Percentiles rank a stretch among this genome's conserved stretches.
Conservation (phyloP, 2,797 vertebrate genomes). For the Xenops minutus region DNA sequence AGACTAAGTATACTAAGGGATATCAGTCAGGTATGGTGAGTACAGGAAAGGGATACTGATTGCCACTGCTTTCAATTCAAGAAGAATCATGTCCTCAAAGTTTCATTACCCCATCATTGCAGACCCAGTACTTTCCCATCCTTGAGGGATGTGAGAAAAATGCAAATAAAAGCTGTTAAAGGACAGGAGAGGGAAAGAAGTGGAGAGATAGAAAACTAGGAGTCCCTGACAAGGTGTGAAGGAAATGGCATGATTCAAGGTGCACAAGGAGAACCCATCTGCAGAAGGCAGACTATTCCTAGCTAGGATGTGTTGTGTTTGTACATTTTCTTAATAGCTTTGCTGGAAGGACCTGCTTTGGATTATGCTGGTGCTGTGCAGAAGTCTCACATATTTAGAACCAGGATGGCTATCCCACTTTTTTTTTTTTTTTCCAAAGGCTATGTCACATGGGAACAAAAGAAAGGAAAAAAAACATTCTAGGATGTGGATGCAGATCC, state of each 20-base stretch:
- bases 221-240: background rate
- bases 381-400: background rate
- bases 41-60: background rate
- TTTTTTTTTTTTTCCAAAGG: background rate
- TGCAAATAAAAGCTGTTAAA: background rate
- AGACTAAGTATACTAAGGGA: background rate
- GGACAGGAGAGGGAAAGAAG: background rate
- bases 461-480: background rate
- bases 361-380: background rate
- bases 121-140: background rate
- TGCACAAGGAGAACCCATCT: background rate
- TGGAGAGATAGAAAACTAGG: background rate
- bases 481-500: background rate
- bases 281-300: background rate
- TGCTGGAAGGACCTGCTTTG: background rate
- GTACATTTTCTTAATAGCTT: background rate
- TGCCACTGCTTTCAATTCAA: background rate
- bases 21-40: background rate
- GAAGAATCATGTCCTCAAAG: background rate
- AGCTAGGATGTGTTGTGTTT: background rate
- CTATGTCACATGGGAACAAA: background rate
- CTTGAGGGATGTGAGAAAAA: background rate
- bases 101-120: background rate
- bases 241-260: background rate
- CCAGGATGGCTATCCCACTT: background rate